Percentiles rank a stretch among this genome's conserved stretches.
These are phyloP conservation scores for Bathynomus jamesi DNA, from an alignment of 1,140 invertebrate genomes.

Conservation along the genomic window DNA sequence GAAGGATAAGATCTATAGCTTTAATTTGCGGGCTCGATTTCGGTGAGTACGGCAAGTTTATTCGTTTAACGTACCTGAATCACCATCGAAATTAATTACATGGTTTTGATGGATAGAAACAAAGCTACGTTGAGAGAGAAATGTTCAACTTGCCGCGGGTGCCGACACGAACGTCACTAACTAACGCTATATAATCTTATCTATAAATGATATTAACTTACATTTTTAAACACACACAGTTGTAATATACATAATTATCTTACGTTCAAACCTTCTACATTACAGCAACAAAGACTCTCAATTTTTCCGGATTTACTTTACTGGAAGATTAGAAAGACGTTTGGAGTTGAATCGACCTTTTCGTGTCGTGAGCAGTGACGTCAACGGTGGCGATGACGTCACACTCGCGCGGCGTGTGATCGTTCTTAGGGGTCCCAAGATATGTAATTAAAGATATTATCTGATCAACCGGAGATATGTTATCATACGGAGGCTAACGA, in stretches of 20 bases:
- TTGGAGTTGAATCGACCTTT: background rate
- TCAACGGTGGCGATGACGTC: background rate
- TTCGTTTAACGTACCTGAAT: too few relatives aligned
- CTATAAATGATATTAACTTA: background rate
- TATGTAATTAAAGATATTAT: background rate
- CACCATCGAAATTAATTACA: too few relatives aligned
- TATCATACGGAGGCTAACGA: too few relatives aligned
- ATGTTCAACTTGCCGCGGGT: background rate
- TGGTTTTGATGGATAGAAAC: too few relatives aligned
- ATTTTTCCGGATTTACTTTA: background rate
- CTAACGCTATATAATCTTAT: background rate
- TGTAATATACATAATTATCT: too few relatives aligned
- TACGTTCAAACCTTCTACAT: too few relatives aligned
- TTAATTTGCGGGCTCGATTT: too few relatives aligned
- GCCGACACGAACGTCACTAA: background rate
- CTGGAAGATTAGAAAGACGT: background rate
- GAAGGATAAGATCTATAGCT: background rate
- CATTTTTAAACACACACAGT: background rate
- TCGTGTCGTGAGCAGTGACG: background rate
- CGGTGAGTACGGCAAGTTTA: too few relatives aligned
- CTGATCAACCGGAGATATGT: too few relatives aligned
- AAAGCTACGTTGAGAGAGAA: too few relatives aligned
- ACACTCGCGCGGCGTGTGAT: background rate
- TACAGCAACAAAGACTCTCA: too few relatives aligned
- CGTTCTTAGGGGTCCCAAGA: background rate